A percentile compares a stretch with the other conserved stretches of the same genome.
phyloP scores from a whole-genome alignment of 2,113 vertebrate genomes.

The Hippocampus zosterae region DNA sequence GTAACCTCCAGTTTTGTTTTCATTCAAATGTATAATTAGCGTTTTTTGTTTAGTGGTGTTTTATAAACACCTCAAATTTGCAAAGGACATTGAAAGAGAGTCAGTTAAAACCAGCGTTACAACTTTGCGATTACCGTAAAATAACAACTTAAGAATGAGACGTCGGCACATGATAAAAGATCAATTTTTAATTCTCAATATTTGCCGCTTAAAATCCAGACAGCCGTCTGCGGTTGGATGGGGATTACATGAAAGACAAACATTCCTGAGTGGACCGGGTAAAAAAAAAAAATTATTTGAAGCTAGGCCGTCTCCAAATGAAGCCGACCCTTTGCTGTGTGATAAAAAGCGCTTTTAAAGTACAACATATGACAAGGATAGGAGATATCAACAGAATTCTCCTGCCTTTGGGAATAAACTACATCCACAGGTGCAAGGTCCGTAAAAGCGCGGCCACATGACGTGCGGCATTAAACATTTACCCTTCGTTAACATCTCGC shows the following conservation, averaged over 20 bases:
- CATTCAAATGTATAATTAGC: conserved; percentile 8
- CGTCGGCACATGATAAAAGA: not conserved
- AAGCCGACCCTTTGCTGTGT: conserved; percentile 20
- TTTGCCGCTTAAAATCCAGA: conserved; percentile 23
- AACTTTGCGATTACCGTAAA: not conserved
- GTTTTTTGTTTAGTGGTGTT: not conserved
- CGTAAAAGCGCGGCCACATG: conserved; percentile 4
- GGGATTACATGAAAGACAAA: conserved; percentile 48
- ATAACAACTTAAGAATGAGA: not conserved
- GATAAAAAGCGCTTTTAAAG: conserved; percentile 13
- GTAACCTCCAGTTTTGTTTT: conserved; percentile 44
- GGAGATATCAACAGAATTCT: conserved; percentile 17
- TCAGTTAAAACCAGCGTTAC: not conserved
- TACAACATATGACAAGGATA: conserved; percentile 23
- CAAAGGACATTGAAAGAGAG: not conserved
- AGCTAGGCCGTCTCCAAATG: conserved; percentile 5
- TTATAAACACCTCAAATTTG: conserved; percentile 4
- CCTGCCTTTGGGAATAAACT: conserved; percentile 8
- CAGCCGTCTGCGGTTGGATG: conserved; percentile 43
- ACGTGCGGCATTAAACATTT: conserved; percentile 52
- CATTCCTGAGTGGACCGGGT: conserved; percentile 44
- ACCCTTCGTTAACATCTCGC: conserved; percentile 28
- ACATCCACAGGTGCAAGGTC: conserved; percentile 43
- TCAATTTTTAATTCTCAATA: not conserved
- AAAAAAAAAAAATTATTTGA: conserved; percentile 37